phyloP scores from a whole-genome alignment of 2,888 invertebrate species.

The Drosophila anomalata region DNA sequence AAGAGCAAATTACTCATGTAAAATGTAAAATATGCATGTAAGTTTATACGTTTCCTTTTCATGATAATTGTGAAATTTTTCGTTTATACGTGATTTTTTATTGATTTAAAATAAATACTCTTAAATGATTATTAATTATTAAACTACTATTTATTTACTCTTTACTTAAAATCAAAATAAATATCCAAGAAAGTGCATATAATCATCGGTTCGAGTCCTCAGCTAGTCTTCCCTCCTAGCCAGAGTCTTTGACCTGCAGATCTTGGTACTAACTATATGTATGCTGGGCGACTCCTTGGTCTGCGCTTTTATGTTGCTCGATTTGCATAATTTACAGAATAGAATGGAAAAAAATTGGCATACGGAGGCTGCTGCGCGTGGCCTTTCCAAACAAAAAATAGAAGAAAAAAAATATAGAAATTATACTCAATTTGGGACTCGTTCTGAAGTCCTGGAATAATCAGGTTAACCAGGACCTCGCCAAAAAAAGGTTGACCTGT shows the following conservation, averaged over 20 bases:
- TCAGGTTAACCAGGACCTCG: constrained; percentile 18
- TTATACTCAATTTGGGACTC: constrained; percentile 33
- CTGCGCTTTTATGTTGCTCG: constrained; percentile 37
- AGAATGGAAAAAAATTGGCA: constrained; percentile 30
- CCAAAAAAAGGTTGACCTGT: constrained; percentile 38
- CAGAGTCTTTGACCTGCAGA: constrained; percentile 31
- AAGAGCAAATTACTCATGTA: too few species aligned
- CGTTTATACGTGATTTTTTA: background rate
- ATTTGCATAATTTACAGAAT: constrained; percentile 56
- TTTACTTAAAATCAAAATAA: too few species aligned
- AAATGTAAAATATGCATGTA: background rate
- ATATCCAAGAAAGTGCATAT: background rate
- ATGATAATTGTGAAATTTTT: background rate
- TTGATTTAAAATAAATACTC: too few species aligned
- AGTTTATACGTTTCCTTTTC: background rate
- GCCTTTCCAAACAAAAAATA: constrained; percentile 19
- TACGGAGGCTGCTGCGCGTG: constrained; percentile 8
- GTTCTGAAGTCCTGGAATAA: constrained; percentile 17
- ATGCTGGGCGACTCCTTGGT: constrained; percentile 17
- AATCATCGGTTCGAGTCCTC: background rate
- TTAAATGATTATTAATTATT: too few species aligned
- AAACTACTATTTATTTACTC: too few species aligned
- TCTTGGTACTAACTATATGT: constrained; percentile 9
- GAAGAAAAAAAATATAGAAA: constrained; percentile 28
- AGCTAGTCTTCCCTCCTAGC: background rate